A percentile compares a stretch with the other conserved stretches of the same genome.
phyloP scores from a whole-genome alignment of 2,888 invertebrate genomes.

The Norana najaformis region DNA sequence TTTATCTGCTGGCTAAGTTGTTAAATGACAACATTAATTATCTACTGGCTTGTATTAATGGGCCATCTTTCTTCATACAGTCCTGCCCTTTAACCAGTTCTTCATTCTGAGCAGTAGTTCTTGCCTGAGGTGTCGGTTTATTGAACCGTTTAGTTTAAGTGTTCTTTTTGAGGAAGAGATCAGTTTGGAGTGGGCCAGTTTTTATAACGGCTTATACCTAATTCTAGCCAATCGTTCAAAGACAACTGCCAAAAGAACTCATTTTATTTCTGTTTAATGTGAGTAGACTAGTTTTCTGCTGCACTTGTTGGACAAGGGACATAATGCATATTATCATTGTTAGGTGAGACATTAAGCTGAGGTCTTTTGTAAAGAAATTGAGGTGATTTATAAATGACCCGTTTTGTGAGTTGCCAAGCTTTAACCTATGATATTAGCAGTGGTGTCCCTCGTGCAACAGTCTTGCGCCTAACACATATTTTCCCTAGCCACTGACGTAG shows the following conservation, averaged over 20 bases:
- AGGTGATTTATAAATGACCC: neutral
- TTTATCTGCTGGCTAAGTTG: no score
- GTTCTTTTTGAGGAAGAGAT: no score
- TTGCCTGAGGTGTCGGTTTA: neutral
- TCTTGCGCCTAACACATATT: neutral
- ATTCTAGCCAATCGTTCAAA: neutral
- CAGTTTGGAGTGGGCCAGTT: no score
- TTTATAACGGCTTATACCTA: no score
- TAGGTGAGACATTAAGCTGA: conserved; percentile 13
- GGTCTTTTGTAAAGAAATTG: neutral
- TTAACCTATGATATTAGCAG: neutral
- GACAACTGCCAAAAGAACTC: neutral
- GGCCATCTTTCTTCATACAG: no score
- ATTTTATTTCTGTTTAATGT: neutral
- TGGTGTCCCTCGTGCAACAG: neutral
- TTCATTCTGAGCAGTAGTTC: neutral
- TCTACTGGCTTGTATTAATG: no score
- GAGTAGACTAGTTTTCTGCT: neutral
- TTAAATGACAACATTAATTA: no score
- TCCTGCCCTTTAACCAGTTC: neutral
- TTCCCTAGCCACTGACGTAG: neutral
- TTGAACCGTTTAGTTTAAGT: neutral
- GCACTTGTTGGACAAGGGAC: neutral
- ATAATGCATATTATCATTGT: neutral
- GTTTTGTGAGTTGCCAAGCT: neutral